These are phyloP conservation scores for Hyphantria cunea DNA, from an alignment of 1,140 invertebrate genomes.

Conservation along the genomic window DNA sequence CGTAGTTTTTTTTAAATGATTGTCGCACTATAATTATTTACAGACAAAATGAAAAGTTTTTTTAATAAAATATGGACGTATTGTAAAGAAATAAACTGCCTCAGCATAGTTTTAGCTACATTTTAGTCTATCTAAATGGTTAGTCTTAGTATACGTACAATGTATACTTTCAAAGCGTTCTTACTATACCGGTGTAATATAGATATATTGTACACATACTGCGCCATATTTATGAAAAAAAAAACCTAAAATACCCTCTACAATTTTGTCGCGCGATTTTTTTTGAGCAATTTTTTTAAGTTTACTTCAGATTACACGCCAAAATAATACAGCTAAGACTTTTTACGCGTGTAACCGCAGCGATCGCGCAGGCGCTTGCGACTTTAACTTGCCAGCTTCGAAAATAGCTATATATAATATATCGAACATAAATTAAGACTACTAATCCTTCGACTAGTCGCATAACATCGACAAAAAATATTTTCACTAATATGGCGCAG, in stretches of 20 bases:
- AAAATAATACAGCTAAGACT: no score
- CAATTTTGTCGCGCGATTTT: slow-evolving; percentile 11
- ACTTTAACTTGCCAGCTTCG: no score
- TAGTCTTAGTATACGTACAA: slow-evolving; percentile 48
- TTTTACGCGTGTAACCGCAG: no score
- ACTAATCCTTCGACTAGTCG: no score
- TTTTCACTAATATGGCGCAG: slow-evolving; percentile 3
- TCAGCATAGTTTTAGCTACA: slow-evolving; percentile 64
- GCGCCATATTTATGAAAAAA: slow-evolving; percentile 18
- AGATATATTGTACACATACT: slow-evolving; percentile 38
- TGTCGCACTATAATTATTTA: no score
- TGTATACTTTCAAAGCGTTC: slow-evolving; percentile 64
- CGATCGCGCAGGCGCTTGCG: no score
- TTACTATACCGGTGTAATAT: slow-evolving; percentile 50
- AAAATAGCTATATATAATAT: no score
- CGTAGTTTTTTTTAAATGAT: no score
- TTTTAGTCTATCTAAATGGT: slow-evolving; percentile 59
- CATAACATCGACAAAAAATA: not conserved
- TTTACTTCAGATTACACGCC: not conserved
- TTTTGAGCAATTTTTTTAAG: slow-evolving; percentile 17
- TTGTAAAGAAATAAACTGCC: slow-evolving; percentile 44
- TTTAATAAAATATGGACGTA: slow-evolving; percentile 43
- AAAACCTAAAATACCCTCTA: not conserved
- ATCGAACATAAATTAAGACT: no score
- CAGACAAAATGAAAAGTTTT: no score